Base-by-base conservation (phyloP, 2,113 vertebrate species). In the Pithys albifrons region DNA sequence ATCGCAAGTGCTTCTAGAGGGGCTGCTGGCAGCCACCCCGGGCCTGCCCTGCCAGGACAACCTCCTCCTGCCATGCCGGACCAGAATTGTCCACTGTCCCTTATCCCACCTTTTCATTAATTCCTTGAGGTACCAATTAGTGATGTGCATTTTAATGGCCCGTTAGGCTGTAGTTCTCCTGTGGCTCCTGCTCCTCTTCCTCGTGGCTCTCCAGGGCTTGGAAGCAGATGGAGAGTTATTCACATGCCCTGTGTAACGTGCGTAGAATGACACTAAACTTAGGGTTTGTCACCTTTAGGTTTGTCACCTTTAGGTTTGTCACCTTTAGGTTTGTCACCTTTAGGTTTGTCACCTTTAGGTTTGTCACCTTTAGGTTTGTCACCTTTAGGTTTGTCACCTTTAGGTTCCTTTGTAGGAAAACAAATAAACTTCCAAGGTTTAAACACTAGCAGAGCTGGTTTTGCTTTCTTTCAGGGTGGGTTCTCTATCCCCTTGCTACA, bases 1-100 rank as follows among this genome's bases (percentile, higher is more conserved):
- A 97, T 4, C 93, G 96, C 17, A 98, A 98, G 65, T 98, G 97
- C 67, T 98, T 98, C 93, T 98, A 93, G 97, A 48, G 97, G 81
- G 94, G 73, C 79, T 54, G 61, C 83, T 51, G 92, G 84, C 94
- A 55, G 94, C 39, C 66, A 15, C 59, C 79, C 0, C 5, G 62
- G 77, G 72, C 33, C 4, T 3, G 31, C 49, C 46, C 27, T 1
- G 72, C 25, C 2, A 35, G 65, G 65, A 3, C 28, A 27, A 5
- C 45, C 37, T 51, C 57, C 51, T 66, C 20, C 59, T 23, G 15
- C 64, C 29, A 0, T 3, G 7, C 5, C 49, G 39, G 57, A 33
- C 69, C 72, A 29, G 12, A 25, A 4, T 13, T 10, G 24, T 73
- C 82, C 1, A 6, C 58, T 20, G 29, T 71, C 66, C 48, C 72